Base-by-base conservation (phyloP, 2,888 invertebrate species). In the Ormyrus nitidulus region DNA sequence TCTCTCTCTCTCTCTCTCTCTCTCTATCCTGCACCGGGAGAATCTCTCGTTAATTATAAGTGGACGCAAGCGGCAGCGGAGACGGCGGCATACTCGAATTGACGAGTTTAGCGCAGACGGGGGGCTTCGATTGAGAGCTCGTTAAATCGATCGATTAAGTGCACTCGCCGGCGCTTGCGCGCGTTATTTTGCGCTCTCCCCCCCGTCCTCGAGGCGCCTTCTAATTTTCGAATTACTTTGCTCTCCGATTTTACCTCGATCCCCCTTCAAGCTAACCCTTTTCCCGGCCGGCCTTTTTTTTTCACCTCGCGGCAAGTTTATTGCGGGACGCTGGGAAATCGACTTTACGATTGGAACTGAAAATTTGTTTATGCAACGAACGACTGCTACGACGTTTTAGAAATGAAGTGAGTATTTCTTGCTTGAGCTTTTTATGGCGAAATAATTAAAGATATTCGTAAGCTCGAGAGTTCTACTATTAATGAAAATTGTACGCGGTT, bases 21-120 rank as follows among this genome's bases (percentile, higher is more conserved):
- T 34, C 34, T 34, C 34, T 34, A 1, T 34, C 34, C 5, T 11
- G 44, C 44, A 49, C 13, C 34, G 34, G 34, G 34, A 34, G 34
- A 34, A 34, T 61, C 54, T 73, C 70, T 77, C 71, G 71, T 65
- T 77, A 77, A 77, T 77, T 71, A 77, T 77, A 77, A 77, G 69
- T 70, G 64, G 56, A 53, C 34, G 56, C 10, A 34, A 2, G 34
- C 34, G 34, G 34, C 34, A 34, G 34, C 34, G 34, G 34, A 34
- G 34, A 34, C 34, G 59, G 68, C 34, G 13, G 48, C 56, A 53
- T 13, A 64, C 64, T 77, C 64, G 64, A 69, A 61, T 64, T 62
- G 70, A 76, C 61, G 76, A 76, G 68, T 68, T 68, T 69, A 69
- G 62, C 69, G 69, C 54, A 53, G 34, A 34, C 34, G 34, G 34